Percentiles rank a stretch among this genome's conserved stretches.
phyloP scores from a whole-genome alignment of 2,113 vertebrate genomes.

The Brachyhypopomus occidentalis region DNA sequence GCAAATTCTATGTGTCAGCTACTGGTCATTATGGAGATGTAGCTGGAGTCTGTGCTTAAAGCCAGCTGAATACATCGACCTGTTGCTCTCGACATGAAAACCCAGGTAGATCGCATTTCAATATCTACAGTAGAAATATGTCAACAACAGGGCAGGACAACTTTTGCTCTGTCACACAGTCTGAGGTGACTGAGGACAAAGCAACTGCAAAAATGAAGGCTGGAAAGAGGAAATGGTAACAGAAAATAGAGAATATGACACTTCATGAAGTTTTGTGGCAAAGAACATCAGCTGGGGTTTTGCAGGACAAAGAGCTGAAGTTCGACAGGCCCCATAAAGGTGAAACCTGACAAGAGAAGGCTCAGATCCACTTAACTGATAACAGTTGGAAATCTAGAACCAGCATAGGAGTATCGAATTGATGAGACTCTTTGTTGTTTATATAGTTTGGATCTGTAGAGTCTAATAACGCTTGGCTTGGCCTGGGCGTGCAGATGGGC shows the following conservation, averaged over 20 bases:
- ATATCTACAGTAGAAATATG: conserved; percentile 1
- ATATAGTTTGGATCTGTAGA: no score
- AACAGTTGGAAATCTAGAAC: no score
- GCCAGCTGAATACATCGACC: background rate
- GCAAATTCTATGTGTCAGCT: background rate
- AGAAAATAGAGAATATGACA: background rate
- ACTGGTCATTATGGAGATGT: background rate
- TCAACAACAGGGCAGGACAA: background rate
- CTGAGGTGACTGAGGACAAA: background rate
- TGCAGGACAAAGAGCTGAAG: background rate
- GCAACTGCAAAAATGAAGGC: background rate
- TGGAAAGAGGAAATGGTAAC: background rate
- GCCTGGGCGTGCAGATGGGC: no score
- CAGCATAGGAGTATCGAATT: no score
- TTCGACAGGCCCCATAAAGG: background rate
- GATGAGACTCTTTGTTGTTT: no score
- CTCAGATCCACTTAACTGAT: no score
- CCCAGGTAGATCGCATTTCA: background rate
- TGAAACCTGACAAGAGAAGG: no score
- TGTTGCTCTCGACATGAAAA: background rate
- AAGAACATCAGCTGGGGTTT: background rate
- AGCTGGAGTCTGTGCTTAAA: background rate
- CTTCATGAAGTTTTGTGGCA: background rate
- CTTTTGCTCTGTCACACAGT: no score
- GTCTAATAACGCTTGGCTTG: no score